Conservation (phyloP, 2,113 vertebrate genomes). For the Anas platyrhynchos region DNA sequence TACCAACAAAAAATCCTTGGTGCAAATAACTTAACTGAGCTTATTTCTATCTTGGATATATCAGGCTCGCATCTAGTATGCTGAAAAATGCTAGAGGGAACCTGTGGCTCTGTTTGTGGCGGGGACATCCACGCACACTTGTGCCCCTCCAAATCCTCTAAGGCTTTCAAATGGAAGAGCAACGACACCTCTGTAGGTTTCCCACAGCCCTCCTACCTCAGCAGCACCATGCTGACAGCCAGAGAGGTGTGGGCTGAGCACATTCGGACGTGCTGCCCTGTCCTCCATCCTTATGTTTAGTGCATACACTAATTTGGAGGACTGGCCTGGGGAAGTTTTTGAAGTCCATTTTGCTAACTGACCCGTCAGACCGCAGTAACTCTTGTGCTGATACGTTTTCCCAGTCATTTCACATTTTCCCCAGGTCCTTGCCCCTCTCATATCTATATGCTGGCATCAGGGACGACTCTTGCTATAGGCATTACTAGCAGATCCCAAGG, state of each 20-base stretch:
- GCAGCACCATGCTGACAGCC: background rate
- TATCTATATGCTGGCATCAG: background rate
- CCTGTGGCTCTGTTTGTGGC: background rate
- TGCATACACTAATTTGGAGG: background rate
- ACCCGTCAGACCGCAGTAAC: background rate
- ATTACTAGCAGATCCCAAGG: background rate
- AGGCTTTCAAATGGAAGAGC: background rate
- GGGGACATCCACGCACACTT: background rate
- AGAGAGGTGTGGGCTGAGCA: background rate
- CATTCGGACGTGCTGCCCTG: accelerated
- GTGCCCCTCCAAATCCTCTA: background rate
- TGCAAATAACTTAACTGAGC: background rate
- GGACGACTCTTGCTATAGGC: background rate
- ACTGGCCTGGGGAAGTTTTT: background rate
- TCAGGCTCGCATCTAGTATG: background rate
- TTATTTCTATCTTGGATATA: background rate
- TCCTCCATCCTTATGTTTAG: background rate
- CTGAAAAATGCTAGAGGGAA: background rate
- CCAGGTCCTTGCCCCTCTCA: background rate
- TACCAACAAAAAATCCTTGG: background rate
- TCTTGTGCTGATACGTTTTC: background rate
- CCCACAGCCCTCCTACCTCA: background rate
- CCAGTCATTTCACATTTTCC: background rate
- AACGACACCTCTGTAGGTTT: background rate
- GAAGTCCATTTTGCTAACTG: background rate